Base-by-base conservation (phyloP, 2,113 vertebrate genomes). In the Spea multiplicata region DNA sequence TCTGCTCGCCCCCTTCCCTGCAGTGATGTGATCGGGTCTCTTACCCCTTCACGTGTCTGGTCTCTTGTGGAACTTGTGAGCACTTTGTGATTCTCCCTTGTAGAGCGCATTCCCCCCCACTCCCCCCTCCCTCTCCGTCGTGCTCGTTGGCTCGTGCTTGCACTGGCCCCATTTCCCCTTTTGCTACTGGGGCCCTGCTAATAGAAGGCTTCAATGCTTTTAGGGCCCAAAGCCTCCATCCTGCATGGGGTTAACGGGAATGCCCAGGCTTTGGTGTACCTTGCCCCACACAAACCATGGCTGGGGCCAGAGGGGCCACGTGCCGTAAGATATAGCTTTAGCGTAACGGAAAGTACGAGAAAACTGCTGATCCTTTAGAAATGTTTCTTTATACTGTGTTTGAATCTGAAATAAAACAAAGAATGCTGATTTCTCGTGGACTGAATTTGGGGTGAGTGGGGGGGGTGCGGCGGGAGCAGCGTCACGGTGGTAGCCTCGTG, bases 311-410 rank as follows among this genome's bases (percentile, higher is more conserved):
- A 74, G 62, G 30, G 64, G 64, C 50, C 48, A 44, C 44, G 44
- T 48, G 53, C 55, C 57, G 49, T 49, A 6, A 71, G 68, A 71
- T 5, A 77, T 59, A 71, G 76, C 67, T 53, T 71, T 71, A 78
- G 76, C 46, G 69, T 65, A 71, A 71, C 59, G 12, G 61, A 30
- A 71, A 44, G 61, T 71, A 44, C 53, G 14, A 6, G 13, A 71
- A 70, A 53, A 71, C 76, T 66, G 76, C 78, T 80, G 50, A 67
- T 44, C 71, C 61, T 73, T 50, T 74, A 73, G 71, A 80, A 68
- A 74, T 73, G 62, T 80, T 67, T 80, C 78, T 80, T 80, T 80
- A 80, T 80, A 80, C 78, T 68, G 71, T 73, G 68, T 78, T 71
- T 78, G 76, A 68, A 59, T 68, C 70, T 79, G 70, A 67, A 44